phyloP scores from a whole-genome alignment of 1,140 invertebrate species.

The Drosophila pruinosa region DNA sequence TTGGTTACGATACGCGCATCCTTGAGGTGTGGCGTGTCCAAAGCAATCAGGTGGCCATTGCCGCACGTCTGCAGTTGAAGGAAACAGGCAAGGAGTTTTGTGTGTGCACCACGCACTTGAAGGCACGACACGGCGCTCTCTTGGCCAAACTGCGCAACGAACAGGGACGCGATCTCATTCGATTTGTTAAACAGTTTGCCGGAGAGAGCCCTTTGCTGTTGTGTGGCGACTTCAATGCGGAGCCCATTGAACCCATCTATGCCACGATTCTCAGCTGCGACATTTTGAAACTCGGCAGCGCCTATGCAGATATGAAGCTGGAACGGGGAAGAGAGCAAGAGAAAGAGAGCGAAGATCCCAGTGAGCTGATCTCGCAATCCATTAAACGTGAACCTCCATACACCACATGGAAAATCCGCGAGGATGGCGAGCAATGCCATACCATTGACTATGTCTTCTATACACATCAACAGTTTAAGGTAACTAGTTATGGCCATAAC shows the following conservation, averaged over 20 bases:
- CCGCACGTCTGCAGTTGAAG: conserved; percentile 84
- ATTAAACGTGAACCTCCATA: conserved; percentile 87
- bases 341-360: conserved; percentile 23
- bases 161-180: conserved; percentile 89
- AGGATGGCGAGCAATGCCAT: conserved; percentile 88
- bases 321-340: conserved; percentile 39
- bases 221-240: conserved; percentile 92
- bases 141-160: conserved; percentile 88
- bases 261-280: conserved; percentile 84
- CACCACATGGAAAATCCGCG: conserved; percentile 91
- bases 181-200: conserved; percentile 85
- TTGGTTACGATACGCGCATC: conserved; percentile 85
- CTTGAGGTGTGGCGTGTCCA: conserved; percentile 88
- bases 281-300: conserved; percentile 83
- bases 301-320: conserved; percentile 83
- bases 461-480: conserved; percentile 84
- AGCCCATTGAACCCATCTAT: conserved; percentile 89
- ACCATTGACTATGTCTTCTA: conserved; percentile 93
- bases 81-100: conserved; percentile 86
- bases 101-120: conserved; percentile 90
- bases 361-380: conserved; percentile 60
- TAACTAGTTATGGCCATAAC: background rate
- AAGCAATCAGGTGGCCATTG: conserved; percentile 89
- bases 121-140: conserved; percentile 87
- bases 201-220: conserved; percentile 86